These are phyloP conservation scores for Phataginus tricuspis DNA, from an alignment of 2,797 vertebrate genomes.

Conservation along the genomic window DNA sequence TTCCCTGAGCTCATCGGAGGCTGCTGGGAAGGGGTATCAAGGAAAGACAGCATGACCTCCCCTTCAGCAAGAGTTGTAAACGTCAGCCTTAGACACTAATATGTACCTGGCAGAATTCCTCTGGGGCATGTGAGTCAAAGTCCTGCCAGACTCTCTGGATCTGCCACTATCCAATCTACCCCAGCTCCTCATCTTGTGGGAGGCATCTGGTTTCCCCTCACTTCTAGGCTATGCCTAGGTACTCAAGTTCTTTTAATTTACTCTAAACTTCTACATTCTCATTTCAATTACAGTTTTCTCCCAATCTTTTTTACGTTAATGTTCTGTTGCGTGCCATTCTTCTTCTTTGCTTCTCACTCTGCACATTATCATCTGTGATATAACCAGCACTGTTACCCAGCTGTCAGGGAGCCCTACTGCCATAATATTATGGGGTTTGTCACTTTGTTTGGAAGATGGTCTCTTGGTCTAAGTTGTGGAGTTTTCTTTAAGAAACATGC, in stretches of 20 bases:
- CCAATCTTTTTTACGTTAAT: not conserved
- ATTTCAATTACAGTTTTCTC: not conserved
- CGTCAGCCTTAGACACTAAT: not conserved
- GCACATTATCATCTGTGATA: not conserved
- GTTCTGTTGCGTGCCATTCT: not conserved
- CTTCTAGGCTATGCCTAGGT: not conserved
- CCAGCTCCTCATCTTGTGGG: not conserved
- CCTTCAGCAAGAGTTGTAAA: not conserved
- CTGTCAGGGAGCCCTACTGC: not conserved
- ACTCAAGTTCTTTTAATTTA: not conserved
- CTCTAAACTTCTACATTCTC: not conserved
- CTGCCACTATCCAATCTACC: no score
- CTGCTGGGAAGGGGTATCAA: not conserved
- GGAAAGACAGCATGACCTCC: not conserved
- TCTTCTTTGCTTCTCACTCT: not conserved
- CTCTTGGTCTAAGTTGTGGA: not conserved
- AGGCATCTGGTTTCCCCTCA: not conserved
- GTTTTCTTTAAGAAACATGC: not conserved
- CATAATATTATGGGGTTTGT: not conserved
- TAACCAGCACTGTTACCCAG: not conserved
- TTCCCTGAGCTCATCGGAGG: not conserved
- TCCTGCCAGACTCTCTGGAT: not conserved
- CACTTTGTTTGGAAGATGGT: not conserved
- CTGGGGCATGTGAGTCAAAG: not conserved
- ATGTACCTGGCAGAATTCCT: not conserved